A percentile compares a stretch with the other conserved stretches of the same genome.
phyloP scores from a whole-genome alignment of 35 echinoderm and acorn worm genomes.

The Heliocidaris tuberculata region DNA sequence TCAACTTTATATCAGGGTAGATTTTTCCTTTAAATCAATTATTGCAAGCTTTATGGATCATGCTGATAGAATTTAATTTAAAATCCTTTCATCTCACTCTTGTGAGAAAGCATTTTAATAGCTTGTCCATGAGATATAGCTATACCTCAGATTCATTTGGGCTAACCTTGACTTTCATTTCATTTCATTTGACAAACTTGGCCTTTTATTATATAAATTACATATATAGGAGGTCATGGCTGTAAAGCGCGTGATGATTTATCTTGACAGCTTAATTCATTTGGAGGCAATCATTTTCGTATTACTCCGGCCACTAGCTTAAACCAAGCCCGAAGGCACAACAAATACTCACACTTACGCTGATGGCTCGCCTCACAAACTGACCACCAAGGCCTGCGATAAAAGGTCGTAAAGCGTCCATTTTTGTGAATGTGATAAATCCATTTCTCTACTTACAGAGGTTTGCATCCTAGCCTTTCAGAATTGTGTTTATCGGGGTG shows the following conservation, averaged over 20 bases:
- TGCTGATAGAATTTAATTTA: background rate
- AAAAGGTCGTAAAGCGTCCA: background rate
- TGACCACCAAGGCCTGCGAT: background rate
- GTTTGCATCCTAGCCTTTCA: no score
- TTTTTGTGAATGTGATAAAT: no score
- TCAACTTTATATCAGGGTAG: no score
- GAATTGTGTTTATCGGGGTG: no score
- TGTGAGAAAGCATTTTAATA: background rate
- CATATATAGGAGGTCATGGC: background rate
- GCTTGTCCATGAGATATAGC: background rate
- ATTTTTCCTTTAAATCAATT: no score
- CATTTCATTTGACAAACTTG: constrained; percentile 1
- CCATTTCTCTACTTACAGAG: no score
- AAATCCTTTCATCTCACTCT: background rate
- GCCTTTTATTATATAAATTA: background rate
- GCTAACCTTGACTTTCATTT: background rate
- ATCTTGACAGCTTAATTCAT: background rate
- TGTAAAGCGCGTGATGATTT: background rate
- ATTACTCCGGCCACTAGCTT: background rate
- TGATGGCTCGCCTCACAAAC: background rate
- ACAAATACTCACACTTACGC: background rate
- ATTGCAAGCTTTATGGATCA: no score
- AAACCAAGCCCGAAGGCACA: background rate
- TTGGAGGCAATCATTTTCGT: background rate
- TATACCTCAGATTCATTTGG: background rate